Base-by-base conservation (phyloP, 2,888 invertebrate species). In the Sminthurinus aureus region DNA sequence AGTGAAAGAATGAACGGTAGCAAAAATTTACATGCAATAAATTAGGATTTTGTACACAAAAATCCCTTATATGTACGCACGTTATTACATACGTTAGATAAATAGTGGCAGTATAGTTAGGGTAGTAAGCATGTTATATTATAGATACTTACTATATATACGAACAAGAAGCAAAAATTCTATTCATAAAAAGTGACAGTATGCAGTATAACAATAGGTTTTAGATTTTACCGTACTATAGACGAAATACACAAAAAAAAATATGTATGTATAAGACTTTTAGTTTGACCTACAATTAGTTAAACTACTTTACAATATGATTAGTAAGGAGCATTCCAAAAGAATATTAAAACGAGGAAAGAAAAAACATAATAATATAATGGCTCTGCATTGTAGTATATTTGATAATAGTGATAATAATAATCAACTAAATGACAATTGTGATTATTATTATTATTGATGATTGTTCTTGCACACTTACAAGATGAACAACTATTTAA, bases 311-410 rank as follows among this genome's bases (percentile, higher is more conserved):
- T 58, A 58, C 58, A 58, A 58, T 52, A 52, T 18, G 58, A 58
- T 58, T 58, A 71, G 71, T 24, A 22, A 71, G 24, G 71, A 71
- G 71, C 71, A 71, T 71, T 71, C 71, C 71, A 71, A 13, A 58
- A 58, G 58, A 58, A 58, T 58, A 71, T 24, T 24, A 22, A 24
- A 71, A 24, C 12, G 71, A 71, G 15, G 8, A 13, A 71, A 71
- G 24, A 67, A 67, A n/a, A 67, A 67, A n/a, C n/a, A n/a, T 8
- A 66, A 20, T 11, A 66, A 71, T 11, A 76, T 58, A 58, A 58
- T 22, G 76, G 76, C 76, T 76, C 76, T 76, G 20, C 50, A 76
- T 76, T 76, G 38, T 38, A 76, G 51, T 58, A 52, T 58, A 76
- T 1, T 38, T 38, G 38, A 38, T 52, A 71, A 22, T 58, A 38